Percentiles rank a stretch among this genome's conserved stretches.
phyloP scores from a whole-genome alignment of 2,113 vertebrate species.

The Paradoxurus hermaphroditus region DNA sequence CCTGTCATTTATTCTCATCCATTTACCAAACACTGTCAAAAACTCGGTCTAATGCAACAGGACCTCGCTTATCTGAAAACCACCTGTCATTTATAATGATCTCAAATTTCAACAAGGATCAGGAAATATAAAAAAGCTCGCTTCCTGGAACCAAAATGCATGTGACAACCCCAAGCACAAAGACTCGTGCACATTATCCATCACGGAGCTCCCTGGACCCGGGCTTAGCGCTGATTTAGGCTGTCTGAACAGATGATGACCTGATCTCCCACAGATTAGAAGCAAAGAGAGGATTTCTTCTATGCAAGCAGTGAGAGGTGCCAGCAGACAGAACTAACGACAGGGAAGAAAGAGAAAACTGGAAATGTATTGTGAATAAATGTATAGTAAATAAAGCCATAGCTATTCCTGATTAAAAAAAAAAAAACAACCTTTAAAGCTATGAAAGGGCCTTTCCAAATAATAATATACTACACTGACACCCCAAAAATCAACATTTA shows the following conservation, averaged over 20 bases:
- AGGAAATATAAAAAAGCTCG: conserved; percentile 30
- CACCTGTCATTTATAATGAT: conserved; percentile 48
- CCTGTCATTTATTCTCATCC: conserved; percentile 49
- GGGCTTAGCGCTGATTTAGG: background rate
- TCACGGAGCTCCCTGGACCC: background rate
- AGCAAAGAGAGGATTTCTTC: background rate
- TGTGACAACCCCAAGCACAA: background rate
- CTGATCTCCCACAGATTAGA: background rate
- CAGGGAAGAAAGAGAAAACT: background rate
- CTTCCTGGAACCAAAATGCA: background rate
- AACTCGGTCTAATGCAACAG: background rate
- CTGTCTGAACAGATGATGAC: background rate
- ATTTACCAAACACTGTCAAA: conserved; percentile 62
- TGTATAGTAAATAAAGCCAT: background rate
- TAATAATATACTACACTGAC: background rate
- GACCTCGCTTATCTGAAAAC: background rate
- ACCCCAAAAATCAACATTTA: background rate
- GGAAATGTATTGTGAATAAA: background rate
- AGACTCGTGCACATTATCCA: background rate
- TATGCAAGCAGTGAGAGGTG: background rate
- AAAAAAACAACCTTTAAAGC: background rate
- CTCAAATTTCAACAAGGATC: conserved; percentile 22
- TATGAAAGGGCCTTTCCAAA: background rate
- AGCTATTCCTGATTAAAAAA: background rate
- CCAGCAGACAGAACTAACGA: background rate